Conservation (phyloP, 23 tunicate genomes). For the Halocynthia aurantium region DNA sequence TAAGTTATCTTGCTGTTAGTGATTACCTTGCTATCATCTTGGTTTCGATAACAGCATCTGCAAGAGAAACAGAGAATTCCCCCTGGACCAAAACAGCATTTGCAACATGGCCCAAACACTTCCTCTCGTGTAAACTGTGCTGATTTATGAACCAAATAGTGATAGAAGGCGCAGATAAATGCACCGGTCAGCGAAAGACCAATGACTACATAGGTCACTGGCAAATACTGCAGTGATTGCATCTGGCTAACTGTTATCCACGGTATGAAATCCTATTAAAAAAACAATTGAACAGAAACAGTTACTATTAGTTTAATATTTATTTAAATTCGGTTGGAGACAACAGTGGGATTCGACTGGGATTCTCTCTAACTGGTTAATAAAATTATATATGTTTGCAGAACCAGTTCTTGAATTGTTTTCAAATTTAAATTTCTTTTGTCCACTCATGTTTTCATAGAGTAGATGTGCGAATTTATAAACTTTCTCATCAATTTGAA, state of each 20-base stretch:
- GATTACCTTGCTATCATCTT: constrained; percentile 11
- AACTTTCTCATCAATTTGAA: no score
- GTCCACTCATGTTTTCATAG: no score
- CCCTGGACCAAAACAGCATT: constrained; percentile 25
- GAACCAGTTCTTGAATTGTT: no score
- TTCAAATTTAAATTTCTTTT: no score
- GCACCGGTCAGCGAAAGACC: not conserved
- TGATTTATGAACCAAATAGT: constrained; percentile 27
- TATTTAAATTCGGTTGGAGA: no score
- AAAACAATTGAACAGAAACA: not conserved
- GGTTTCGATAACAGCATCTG: constrained; percentile 19
- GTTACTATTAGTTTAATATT: no score
- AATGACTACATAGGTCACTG: not conserved
- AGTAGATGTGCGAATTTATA: no score
- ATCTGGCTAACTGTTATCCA: not conserved
- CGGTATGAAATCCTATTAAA: not conserved
- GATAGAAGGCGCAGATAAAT: constrained; percentile 21
- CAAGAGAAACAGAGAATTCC: constrained; percentile 24
- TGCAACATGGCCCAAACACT: constrained; percentile 27
- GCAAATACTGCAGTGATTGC: not conserved
- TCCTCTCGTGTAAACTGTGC: constrained; percentile 19
- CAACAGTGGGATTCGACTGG: no score
- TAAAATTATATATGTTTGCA: no score
- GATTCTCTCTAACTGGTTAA: no score
- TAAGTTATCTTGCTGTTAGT: not conserved